Percentiles rank a stretch among this genome's conserved stretches.
Evolutionary conservation across 1,140 invertebrate species (phyloP).

Genomic region (Delia radicum): DNA sequence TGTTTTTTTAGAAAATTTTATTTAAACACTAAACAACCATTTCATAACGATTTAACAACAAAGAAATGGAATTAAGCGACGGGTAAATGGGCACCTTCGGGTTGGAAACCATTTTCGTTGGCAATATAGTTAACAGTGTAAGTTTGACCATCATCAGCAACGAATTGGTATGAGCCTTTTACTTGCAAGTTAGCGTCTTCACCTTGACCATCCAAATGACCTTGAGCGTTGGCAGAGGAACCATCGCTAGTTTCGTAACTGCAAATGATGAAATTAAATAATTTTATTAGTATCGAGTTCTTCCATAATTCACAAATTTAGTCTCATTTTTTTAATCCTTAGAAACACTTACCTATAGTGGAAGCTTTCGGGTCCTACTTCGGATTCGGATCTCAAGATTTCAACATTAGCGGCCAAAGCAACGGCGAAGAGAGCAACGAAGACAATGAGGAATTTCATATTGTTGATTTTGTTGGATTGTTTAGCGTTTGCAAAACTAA

Average conservation of each 20-base stretch:
- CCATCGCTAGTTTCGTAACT: slow-evolving; percentile 72
- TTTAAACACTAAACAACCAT: background rate
- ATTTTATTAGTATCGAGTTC: no score
- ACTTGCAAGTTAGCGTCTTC: slow-evolving; percentile 60
- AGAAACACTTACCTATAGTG: slow-evolving; percentile 44
- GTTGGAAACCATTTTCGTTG: slow-evolving; percentile 75
- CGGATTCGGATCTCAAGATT: slow-evolving; percentile 32
- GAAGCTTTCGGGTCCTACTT: slow-evolving; percentile 47
- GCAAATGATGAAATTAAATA: background rate
- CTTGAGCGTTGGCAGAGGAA: slow-evolving; percentile 64
- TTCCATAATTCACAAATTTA: no score
- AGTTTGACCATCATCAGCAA: slow-evolving; percentile 63
- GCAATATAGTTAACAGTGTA: slow-evolving; percentile 66
- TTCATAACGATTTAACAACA: slow-evolving; percentile 61
- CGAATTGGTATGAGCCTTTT: slow-evolving; percentile 65
- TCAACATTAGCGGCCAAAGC: slow-evolving; percentile 6
- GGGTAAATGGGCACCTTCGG: slow-evolving; percentile 68
- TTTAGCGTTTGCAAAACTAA: slow-evolving; percentile 1
- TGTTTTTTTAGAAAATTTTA: background rate
- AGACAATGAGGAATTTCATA: slow-evolving; percentile 45
- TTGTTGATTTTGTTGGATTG: slow-evolving; percentile 19
- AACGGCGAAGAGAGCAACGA: slow-evolving; percentile 24
- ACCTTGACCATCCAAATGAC: slow-evolving; percentile 59
- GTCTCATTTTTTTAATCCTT: no score
- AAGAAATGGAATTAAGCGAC: slow-evolving; percentile 28